Conservation (phyloP, 2,113 vertebrate species). For the Eurypyga helias region DNA sequence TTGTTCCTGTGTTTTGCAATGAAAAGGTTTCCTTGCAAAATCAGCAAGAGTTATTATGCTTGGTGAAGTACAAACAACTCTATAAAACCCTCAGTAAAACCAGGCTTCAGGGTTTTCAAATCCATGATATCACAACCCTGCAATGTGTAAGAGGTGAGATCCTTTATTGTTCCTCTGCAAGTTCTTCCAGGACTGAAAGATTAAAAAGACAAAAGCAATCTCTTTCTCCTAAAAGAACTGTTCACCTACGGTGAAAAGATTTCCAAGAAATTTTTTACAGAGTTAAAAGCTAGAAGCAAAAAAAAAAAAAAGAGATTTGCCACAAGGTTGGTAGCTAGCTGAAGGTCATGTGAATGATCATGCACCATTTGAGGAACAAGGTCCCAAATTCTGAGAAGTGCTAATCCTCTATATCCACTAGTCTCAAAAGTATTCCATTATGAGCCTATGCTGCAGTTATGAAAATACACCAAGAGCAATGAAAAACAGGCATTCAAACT, state of each 20-base stretch:
- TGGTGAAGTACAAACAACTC: background rate
- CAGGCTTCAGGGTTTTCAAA: background rate
- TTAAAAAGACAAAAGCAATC: background rate
- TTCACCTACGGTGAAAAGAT: background rate
- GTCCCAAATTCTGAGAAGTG: background rate
- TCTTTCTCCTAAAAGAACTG: accelerated
- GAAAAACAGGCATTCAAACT: background rate
- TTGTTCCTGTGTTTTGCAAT: background rate
- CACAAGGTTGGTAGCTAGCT: background rate
- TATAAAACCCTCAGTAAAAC: slow-evolving; percentile 43
- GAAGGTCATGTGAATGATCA: accelerated
- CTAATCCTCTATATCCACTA: background rate
- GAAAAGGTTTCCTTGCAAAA: background rate
- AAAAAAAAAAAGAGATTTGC: background rate
- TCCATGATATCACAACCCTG: background rate
- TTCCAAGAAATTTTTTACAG: background rate
- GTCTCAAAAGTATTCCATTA: background rate
- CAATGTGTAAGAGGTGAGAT: background rate
- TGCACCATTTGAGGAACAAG: background rate
- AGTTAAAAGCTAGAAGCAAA: background rate
- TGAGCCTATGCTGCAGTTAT: background rate
- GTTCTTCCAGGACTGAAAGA: background rate
- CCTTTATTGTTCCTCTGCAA: background rate
- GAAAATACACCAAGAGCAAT: background rate
- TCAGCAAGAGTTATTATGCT: background rate